Percentiles rank a stretch among this genome's conserved stretches.
Conservation (phyloP, 2,797 vertebrate species). For the Enteromius paludinosus region DNA sequence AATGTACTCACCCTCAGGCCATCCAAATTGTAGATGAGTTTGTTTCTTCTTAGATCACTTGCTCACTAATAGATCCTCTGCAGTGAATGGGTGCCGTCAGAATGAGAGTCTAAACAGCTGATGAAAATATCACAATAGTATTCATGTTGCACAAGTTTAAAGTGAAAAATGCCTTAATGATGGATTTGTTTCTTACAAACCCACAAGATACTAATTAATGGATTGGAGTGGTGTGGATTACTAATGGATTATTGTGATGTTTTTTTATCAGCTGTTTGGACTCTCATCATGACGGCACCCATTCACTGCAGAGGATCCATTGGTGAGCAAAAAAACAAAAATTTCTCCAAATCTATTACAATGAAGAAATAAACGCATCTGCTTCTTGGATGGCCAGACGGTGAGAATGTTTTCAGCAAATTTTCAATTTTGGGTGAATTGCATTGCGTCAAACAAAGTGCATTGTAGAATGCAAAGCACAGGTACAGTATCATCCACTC, state of each 20-base stretch:
- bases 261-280: background rate
- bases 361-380: background rate
- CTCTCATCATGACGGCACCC: background rate
- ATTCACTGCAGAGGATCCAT: background rate
- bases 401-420: background rate
- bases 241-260: background rate
- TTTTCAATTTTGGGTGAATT: background rate
- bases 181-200: background rate
- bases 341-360: background rate
- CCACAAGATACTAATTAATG: background rate
- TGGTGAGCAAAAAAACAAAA: background rate
- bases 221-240: background rate
- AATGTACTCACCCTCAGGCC: background rate
- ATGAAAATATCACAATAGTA: background rate
- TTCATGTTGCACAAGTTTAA: background rate
- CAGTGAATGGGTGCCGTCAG: background rate
- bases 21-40: background rate
- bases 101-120: background rate
- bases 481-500: background rate
- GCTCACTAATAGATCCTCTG: background rate
- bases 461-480: background rate
- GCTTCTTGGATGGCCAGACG: background rate
- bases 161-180: background rate
- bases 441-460: background rate
- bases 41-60: background rate